Conservation (phyloP, 2,797 vertebrate genomes). For the Hypotaenidia philippensis region DNA sequence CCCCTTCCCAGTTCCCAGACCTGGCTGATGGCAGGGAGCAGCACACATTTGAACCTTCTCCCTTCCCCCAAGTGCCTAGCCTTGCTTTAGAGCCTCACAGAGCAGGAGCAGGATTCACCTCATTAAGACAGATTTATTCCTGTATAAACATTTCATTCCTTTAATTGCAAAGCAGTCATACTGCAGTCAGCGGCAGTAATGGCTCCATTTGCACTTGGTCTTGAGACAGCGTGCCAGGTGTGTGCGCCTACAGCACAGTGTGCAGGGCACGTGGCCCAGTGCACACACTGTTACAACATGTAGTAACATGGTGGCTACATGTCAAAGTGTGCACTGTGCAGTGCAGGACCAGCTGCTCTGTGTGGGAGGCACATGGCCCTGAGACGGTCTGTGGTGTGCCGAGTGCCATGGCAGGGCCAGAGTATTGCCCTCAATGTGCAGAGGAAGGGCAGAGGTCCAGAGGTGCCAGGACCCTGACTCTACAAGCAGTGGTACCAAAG, state of each 20-base stretch:
- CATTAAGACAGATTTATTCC: conserved; percentile 71
- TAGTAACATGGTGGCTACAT: accelerated
- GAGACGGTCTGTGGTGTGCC: not conserved
- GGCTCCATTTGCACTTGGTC: not conserved
- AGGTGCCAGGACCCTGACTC: no score
- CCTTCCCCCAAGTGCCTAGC: not conserved
- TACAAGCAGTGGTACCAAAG: not conserved
- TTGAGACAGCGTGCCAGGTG: not conserved
- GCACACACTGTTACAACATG: not conserved
- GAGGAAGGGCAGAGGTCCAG: not conserved
- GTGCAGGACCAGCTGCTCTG: accelerated
- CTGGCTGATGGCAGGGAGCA: not conserved
- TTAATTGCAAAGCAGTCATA: conserved; percentile 61
- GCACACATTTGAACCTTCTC: not conserved
- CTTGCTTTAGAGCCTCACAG: conserved; percentile 25
- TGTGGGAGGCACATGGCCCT: not conserved
- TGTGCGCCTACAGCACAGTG: not conserved
- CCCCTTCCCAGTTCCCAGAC: not conserved
- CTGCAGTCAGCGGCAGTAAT: conserved; percentile 1
- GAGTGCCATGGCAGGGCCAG: not conserved
- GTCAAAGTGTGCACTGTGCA: not conserved
- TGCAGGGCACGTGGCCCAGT: accelerated
- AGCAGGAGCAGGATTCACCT: conserved; percentile 35
- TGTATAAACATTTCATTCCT: conserved; percentile 68
- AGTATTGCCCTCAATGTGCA: not conserved